Base-by-base conservation (phyloP, 2,113 vertebrate genomes). In the Azemiops feae region DNA sequence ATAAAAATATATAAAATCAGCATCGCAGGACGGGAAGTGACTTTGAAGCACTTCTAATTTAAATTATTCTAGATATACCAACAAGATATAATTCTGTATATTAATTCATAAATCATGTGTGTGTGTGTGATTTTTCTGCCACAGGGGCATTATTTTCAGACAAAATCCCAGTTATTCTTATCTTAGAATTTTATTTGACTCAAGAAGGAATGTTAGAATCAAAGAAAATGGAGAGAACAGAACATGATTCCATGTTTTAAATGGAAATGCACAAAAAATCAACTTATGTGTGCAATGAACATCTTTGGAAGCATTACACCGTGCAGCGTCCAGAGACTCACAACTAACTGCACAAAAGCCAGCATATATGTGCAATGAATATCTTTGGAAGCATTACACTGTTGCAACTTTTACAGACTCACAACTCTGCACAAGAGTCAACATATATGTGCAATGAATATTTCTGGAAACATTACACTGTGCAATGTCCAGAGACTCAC, bases 101-200 rank as follows among this genome's bases (percentile, higher is more conserved):
- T n/a, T 1, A 25, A 60, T 60, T 60, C 30, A 69, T 69, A n/a
- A 69, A 69, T 69, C 4, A 57, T 8, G 55, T 23, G 6, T 23
- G 11, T 69, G 60, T 2, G 27, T 30, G 60, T 5, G 3, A 91
- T 95, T 96, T 96, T 97, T 96, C 92, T 34, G 69, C n/a, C 69
- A 34, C 96, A 95, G 94, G 92, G 92, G 89, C 94, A 95, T 96
- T 96, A 93, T 96, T 97, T 94, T 95, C 93, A 96, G 91, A 96
- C 96, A 94, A 93, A 50, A 92, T 94, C 25, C 14, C 52, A 34
- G 43, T 34, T 34, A 20, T 54, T 12, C 22, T 74, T 64, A 74
- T 34, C 14, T 50, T 90, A 7, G 58, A n/a, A 89, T 11, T 58
- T 57, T 50, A 9, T 47, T 30, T 87, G 27, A 47, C 3, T 27